These are phyloP conservation scores for Enteromius treurensis DNA, from an alignment of 2,797 vertebrate species.

Conservation along the genomic window DNA sequence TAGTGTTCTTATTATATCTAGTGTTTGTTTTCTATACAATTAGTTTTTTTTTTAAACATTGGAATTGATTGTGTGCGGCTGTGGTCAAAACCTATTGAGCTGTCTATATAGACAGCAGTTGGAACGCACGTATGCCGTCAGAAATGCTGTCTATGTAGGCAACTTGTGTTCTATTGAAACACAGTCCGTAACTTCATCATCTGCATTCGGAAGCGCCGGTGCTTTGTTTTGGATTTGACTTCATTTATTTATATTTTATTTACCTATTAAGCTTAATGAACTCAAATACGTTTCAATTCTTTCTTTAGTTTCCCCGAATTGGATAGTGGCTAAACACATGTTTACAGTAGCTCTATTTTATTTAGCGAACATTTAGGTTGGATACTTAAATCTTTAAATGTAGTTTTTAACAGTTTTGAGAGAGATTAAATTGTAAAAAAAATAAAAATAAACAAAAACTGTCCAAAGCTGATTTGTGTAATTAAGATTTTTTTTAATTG, in stretches of 20 bases:
- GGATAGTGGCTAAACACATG: neutral
- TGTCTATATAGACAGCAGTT: neutral
- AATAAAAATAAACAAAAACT: no score
- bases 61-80: neutral
- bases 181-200: neutral
- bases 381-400: neutral
- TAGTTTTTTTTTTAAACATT: neutral
- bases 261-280: neutral
- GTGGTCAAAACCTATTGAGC: neutral
- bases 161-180: neutral
- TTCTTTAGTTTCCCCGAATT: neutral
- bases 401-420: neutral
- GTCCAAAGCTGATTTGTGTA: neutral
- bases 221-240: neutral
- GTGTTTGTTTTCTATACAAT: neutral
- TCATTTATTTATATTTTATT: neutral
- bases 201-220: neutral
- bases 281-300: neutral
- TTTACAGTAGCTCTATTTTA: neutral
- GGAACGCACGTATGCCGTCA: neutral
- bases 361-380: neutral
- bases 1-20: neutral
- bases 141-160: neutral
- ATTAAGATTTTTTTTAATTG: neutral
- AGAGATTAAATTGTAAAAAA: neutral